Percentiles rank a stretch among this genome's conserved stretches.
These are phyloP conservation scores for Tamandua tetradactyla DNA, from an alignment of 2,797 vertebrate species.

Conservation along the genomic window DNA sequence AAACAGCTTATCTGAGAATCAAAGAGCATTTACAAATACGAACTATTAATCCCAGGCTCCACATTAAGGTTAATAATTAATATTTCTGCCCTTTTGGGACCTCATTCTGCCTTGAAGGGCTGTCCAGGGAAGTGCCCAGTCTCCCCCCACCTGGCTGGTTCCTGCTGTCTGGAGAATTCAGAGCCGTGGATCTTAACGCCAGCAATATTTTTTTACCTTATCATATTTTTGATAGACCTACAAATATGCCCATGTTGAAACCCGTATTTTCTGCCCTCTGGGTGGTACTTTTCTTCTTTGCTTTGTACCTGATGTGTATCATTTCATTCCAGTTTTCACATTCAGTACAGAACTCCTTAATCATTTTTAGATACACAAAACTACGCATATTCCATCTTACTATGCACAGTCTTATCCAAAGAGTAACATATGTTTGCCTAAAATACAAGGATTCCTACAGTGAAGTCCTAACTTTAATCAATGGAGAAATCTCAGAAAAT, in stretches of 20 bases:
- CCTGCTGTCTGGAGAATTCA: slow-evolving; percentile 11
- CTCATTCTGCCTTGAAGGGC: neutral
- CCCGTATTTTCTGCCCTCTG: slow-evolving; percentile 52
- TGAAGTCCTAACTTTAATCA: slow-evolving; percentile 79
- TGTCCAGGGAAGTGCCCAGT: neutral
- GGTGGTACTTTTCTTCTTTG: slow-evolving; percentile 72
- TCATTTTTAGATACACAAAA: slow-evolving; percentile 78
- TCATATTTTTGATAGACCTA: slow-evolving; percentile 62
- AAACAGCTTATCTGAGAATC: slow-evolving; percentile 62
- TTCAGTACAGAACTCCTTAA: slow-evolving; percentile 75
- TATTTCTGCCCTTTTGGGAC: slow-evolving; percentile 48
- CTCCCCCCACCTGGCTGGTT: neutral
- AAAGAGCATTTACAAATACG: slow-evolving; percentile 56
- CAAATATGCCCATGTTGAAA: slow-evolving; percentile 67
- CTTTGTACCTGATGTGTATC: slow-evolving; percentile 68
- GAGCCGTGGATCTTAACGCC: slow-evolving; percentile 37
- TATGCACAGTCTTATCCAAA: slow-evolving; percentile 74
- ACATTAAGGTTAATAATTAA: slow-evolving; percentile 63
- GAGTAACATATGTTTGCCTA: slow-evolving; percentile 76
- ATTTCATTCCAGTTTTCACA: slow-evolving; percentile 72
- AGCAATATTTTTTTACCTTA: slow-evolving; percentile 35
- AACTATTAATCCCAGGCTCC: slow-evolving; percentile 4
- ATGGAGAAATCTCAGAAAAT: slow-evolving; percentile 72
- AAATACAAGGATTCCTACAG: slow-evolving; percentile 71
- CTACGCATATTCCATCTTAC: slow-evolving; percentile 71